Conservation (phyloP, 2,113 vertebrate species). For the Polypterus senegalus region DNA sequence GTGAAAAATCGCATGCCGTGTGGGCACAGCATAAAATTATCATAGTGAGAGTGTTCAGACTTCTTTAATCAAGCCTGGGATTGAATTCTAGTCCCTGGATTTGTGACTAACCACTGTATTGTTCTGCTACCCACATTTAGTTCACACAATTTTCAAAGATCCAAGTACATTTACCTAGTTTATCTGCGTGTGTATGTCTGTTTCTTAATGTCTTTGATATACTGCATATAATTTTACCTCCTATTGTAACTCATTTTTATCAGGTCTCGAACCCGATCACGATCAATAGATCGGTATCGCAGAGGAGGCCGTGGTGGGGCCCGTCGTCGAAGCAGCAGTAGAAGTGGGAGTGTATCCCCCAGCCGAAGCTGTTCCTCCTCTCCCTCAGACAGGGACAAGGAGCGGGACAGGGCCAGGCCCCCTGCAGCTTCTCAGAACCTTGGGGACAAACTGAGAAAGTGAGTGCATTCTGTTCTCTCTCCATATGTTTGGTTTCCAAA, state of each 20-base stretch:
- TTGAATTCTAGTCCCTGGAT: too few relatives aligned
- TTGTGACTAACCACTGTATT: too few relatives aligned
- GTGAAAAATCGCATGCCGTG: too few relatives aligned
- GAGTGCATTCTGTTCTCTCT: conserved; percentile 19
- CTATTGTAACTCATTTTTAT: neutral
- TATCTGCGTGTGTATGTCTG: too few relatives aligned
- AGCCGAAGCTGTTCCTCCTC: conserved; percentile 59
- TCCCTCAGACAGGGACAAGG: conserved; percentile 48
- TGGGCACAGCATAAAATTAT: too few relatives aligned
- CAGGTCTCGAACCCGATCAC: conserved; percentile 63
- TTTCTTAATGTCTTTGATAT: rapidly evolving
- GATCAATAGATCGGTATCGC: conserved; percentile 55
- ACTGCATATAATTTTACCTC: neutral
- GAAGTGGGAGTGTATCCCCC: conserved; percentile 47
- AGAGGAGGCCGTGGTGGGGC: conserved; percentile 47
- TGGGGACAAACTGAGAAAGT: conserved; percentile 91
- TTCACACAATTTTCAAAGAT: too few relatives aligned
- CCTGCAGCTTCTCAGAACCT: conserved; percentile 38
- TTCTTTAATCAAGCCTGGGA: too few relatives aligned
- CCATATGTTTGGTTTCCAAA: neutral
- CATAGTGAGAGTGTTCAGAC: too few relatives aligned
- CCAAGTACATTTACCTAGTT: too few relatives aligned
- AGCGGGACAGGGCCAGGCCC: conserved; percentile 42
- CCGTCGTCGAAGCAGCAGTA: conserved; percentile 60
- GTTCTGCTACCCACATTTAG: too few relatives aligned